phyloP scores from a whole-genome alignment of 2,888 invertebrate genomes.

The Stenichneumon culpator region DNA sequence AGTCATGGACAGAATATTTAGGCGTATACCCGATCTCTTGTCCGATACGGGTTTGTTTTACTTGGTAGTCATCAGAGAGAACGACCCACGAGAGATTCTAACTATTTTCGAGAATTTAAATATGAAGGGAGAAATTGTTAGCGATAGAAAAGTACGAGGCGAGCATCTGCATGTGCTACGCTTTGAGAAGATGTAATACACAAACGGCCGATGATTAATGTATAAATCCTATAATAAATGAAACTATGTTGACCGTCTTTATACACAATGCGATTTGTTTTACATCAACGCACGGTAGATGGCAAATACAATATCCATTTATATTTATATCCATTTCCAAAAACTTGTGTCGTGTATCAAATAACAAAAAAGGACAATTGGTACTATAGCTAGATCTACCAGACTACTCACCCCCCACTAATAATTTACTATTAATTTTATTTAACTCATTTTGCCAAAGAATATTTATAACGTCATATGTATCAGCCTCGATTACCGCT shows the following conservation, averaged over 20 bases:
- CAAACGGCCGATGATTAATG: constrained; percentile 11
- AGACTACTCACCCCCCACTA: too few species aligned
- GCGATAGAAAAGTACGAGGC: constrained; percentile 92
- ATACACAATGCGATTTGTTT: neutral
- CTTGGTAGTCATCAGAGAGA: constrained; percentile 95
- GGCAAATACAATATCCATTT: too few species aligned
- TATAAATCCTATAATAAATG: constrained; percentile 52
- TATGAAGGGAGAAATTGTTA: constrained; percentile 88
- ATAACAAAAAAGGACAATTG: too few species aligned
- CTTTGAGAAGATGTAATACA: constrained; percentile 84
- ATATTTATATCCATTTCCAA: too few species aligned
- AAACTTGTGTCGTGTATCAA: too few species aligned
- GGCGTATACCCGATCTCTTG: constrained; percentile 89
- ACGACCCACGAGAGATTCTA: constrained; percentile 92
- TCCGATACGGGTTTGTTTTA: constrained; percentile 94
- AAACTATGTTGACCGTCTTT: constrained; percentile 22
- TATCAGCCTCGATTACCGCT: too few species aligned
- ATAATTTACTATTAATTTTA: too few species aligned
- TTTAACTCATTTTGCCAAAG: too few species aligned
- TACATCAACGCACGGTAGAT: neutral
- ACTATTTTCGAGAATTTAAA: constrained; percentile 87
- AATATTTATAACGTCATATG: too few species aligned
- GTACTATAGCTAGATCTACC: too few species aligned
- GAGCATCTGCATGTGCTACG: constrained; percentile 95
- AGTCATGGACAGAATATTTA: constrained; percentile 92